Evolutionary conservation across 2,888 invertebrate genomes (phyloP).

Genomic region (Lepidocyrtinus sp.): DNA sequence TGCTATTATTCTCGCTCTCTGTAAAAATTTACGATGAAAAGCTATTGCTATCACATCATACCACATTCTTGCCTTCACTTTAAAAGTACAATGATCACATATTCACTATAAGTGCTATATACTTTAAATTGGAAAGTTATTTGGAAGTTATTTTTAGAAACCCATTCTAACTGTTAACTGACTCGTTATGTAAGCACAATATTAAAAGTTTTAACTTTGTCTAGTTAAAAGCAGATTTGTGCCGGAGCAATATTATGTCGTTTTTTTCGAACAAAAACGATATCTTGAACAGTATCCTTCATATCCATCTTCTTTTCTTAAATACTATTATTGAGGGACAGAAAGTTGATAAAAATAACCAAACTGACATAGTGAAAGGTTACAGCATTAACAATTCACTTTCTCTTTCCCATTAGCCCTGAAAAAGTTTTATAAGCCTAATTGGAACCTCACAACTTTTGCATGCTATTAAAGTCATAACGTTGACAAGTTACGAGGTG

Average conservation of each 20-base stretch:
- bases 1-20: no score
- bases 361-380: no score
- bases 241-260: slow-evolving; percentile 31
- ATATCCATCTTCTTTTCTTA: background rate
- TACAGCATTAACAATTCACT: background rate
- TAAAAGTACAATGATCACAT: background rate
- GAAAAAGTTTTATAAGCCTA: slow-evolving; percentile 9
- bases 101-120: no score
- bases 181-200: no score
- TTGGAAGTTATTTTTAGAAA: no score
- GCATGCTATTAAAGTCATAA: slow-evolving; percentile 62
- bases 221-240: slow-evolving; percentile 54
- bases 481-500: slow-evolving; percentile 67
- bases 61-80: no score
- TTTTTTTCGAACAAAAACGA: slow-evolving; percentile 11
- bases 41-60: background rate
- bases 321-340: no score
- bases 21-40: no score
- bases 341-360: background rate
- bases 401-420: background rate
- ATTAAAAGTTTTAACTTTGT: slow-evolving; percentile 44
- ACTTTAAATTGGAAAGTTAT: no score
- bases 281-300: background rate
- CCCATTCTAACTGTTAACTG: no score
- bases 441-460: slow-evolving; percentile 66